Evolutionary conservation across 2,113 vertebrate species (phyloP).

Genomic region (Phyllostomus discolor): DNA sequence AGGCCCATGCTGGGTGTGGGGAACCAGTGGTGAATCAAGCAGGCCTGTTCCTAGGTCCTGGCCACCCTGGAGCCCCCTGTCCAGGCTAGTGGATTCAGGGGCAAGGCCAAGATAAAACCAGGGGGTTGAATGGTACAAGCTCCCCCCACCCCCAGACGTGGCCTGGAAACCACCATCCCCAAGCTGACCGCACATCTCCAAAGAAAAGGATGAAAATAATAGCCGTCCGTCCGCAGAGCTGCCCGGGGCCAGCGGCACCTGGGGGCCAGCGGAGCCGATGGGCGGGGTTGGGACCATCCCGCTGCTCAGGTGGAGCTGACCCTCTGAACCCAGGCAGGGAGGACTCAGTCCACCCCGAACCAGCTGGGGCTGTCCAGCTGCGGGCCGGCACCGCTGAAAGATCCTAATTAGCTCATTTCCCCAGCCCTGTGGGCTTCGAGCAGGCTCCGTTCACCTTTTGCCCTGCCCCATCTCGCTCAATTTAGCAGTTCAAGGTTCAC

Average conservation of each 20-base stretch:
- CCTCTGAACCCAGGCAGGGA: constrained; percentile 73
- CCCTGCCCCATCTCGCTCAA: constrained; percentile 73
- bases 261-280: constrained; percentile 18
- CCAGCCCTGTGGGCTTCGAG: constrained; percentile 70
- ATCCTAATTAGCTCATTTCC: constrained; percentile 84
- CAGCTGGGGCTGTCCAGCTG: constrained; percentile 78
- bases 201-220: background rate
- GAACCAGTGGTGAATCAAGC: background rate
- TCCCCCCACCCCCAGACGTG: too few species aligned
- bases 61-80: background rate
- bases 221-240: background rate
- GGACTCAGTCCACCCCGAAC: constrained; percentile 62
- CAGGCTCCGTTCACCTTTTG: constrained; percentile 80
- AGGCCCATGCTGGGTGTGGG: background rate
- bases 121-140: background rate
- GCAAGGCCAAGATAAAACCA: background rate
- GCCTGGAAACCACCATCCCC: background rate
- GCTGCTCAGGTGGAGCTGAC: constrained; percentile 73
- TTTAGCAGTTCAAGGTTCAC: constrained; percentile 81
- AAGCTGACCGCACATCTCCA: background rate
- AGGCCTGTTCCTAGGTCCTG: background rate
- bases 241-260: background rate
- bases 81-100: background rate
- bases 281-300: constrained; percentile 56
- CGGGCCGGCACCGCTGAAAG: constrained; percentile 74